Evolutionary conservation across 1,140 invertebrate genomes (phyloP).

Genomic region (Contarinia nasturtii): DNA sequence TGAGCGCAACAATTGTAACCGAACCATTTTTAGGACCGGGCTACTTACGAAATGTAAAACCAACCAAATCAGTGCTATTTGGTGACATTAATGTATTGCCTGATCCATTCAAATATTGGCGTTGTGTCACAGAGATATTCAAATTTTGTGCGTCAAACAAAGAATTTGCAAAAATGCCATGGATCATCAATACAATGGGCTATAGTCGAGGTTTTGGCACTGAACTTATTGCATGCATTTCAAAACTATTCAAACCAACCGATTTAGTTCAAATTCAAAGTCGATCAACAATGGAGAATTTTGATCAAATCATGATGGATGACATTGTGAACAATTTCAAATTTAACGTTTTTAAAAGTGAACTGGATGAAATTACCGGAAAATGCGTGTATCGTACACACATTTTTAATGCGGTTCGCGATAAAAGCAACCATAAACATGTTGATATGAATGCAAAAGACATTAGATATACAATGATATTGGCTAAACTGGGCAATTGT

Average conservation of each 20-base stretch:
- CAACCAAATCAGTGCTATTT: conserved; percentile 23
- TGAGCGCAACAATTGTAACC: conserved; percentile 37
- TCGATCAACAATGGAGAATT: conserved; percentile 27
- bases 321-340: conserved; percentile 14
- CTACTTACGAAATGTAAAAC: conserved; percentile 24
- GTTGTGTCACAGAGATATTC: conserved; percentile 24
- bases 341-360: neutral
- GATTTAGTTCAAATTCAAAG: conserved; percentile 33
- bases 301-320: conserved; percentile 17
- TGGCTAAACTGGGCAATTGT: conserved; percentile 11
- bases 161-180: conserved; percentile 23
- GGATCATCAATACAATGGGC: conserved; percentile 45
- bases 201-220: conserved; percentile 32
- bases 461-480: conserved; percentile 13
- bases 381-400: neutral
- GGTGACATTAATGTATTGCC: conserved; percentile 28
- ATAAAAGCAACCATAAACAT: neutral
- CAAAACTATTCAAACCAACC: conserved; percentile 26
- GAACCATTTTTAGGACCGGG: conserved; percentile 48
- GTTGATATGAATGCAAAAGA: conserved; percentile 18
- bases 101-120: conserved; percentile 28
- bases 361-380: neutral
- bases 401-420: neutral
- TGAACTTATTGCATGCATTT: conserved; percentile 27
- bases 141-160: conserved; percentile 12